Evolutionary conservation across 2,888 invertebrate species (phyloP).

Genomic region (Drosophila nigritarsus): DNA sequence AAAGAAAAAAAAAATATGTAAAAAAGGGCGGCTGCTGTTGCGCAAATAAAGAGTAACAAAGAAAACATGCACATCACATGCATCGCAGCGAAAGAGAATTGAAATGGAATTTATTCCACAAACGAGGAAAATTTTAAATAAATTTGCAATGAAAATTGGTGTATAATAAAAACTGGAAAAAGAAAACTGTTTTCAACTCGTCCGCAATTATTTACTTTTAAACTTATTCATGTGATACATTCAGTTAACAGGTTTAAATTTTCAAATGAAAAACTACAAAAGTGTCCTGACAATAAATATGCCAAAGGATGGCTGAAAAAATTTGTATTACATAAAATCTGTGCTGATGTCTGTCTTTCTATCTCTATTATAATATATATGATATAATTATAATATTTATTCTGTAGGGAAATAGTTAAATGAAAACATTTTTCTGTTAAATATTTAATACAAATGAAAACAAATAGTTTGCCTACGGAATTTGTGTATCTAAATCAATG

Average conservation of each 20-base stretch:
- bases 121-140: conserved; percentile 48
- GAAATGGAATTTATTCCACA: conserved; percentile 32
- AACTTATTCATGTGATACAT: neutral
- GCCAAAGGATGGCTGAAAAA: neutral
- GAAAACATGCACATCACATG: conserved; percentile 42
- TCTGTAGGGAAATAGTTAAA: neutral
- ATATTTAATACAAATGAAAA: neutral
- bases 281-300: neutral
- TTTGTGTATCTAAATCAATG: neutral
- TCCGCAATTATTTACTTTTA: neutral
- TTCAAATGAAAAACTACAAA: neutral
- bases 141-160: conserved; percentile 17
- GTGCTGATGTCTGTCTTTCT: neutral
- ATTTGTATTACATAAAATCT: rapidly evolving
- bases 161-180: neutral
- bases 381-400: neutral
- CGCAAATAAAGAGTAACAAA: conserved; percentile 32
- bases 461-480: neutral
- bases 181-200: neutral
- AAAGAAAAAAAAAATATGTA: neutral
- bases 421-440: neutral
- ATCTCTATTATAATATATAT: neutral
- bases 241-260: neutral
- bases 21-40: conserved; percentile 25
- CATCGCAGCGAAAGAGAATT: conserved; percentile 32